Evolutionary conservation across 2,113 vertebrate genomes (phyloP), one percentile per base, ranked within the genome.

Genomic region (Cololabis saira): DNA sequence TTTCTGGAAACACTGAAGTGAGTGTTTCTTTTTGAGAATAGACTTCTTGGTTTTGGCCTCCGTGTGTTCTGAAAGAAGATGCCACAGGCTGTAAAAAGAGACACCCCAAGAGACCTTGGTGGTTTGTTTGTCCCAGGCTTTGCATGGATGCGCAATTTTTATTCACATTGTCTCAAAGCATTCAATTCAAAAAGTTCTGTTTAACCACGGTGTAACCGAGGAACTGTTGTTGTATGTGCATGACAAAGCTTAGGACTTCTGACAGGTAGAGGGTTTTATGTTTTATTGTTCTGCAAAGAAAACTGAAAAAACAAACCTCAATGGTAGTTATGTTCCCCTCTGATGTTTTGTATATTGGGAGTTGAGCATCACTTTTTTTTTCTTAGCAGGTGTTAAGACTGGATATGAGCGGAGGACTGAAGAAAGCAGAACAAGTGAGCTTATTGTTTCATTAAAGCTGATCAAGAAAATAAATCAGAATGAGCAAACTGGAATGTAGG

Each of bases 81-180:
- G 71, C 82, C 84, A 68, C 73, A 83, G 63, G 58, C 47, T 45
- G 63, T 85, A 84, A 81, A 87, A 78, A 84, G 85, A 85, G 83
- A 85, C 67, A 88, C 44, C 81, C 72, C 57, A 48, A 55, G 80
- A 80, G 85, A 87, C 75, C 67, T 64, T 43, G 67, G 82, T 73
- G 83, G 83, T 74, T 71, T 87, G 61, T 78, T 78, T 81, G 80
- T 75, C 61, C 60, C 27, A 8, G 11, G 27, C 37, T 59, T 44
- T 48, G 52, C 70, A 43, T 53, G 65, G 55, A 42, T 37, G 3
- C 41, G 21, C 27, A 40, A 6, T 7, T 33, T 66, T 45, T 43
- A 58, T 27, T 51, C 48, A 68, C 30, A 47, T 49, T 15, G 42
- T 24, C 40, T 27, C 12, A 12, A 37, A 52, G 30, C 17, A 53